Base-by-base conservation (phyloP, 2,113 vertebrate genomes). In the Dinomys branickii region DNA sequence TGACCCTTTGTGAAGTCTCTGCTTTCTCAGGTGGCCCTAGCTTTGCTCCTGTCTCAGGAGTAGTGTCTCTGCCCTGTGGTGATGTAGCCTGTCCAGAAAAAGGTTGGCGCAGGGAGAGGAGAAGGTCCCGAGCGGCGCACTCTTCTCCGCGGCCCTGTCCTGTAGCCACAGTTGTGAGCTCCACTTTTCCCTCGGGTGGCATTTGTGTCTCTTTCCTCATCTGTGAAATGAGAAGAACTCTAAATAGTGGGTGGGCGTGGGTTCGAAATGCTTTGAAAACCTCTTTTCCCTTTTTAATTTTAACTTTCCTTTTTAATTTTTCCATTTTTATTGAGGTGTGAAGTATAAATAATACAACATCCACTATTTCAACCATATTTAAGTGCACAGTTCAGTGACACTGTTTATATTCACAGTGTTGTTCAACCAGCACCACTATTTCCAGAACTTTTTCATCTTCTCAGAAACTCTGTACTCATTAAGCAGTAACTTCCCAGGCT, bases 191-290 rank as follows among this genome's bases (percentile, higher is more conserved):
- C 20, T 13, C 3, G 19, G 41, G 50, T 91, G 50, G 33, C 59
- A 35, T 61, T 91, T 24, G 58, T 16, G n/a, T 12, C 28, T 50
- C 54, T 58, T 87, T 84, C n/a, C 58, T 82, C 16, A n/a, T 67
- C 41, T 91, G 38, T 82, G 86, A 91, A 81, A 82, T 52, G 41
- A 73, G 69, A 41, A 58, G 16, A 71, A 38, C 17, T 33, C 38
- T n/a, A 84, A 80, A 47, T 20, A 33, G 12, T 59, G 30, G 38
- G 12, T 59, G 30, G 38, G 52, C 2, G 30, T 92, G 30, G 30
- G 35, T 9, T 92, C 4, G 24, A 94, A 94, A 85, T 47, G 33
- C 56, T 75, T 87, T 78, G 71, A 89, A 86, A 91, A 85, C 12
- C 38, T 59, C 59, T 61, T 5, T 85, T 50, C 16, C 26, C n/a